Percentiles rank a stretch among this genome's conserved stretches.
These are phyloP conservation scores for Ormyrus rosae DNA, from an alignment of 2,888 invertebrate genomes.

Conservation along the genomic window DNA sequence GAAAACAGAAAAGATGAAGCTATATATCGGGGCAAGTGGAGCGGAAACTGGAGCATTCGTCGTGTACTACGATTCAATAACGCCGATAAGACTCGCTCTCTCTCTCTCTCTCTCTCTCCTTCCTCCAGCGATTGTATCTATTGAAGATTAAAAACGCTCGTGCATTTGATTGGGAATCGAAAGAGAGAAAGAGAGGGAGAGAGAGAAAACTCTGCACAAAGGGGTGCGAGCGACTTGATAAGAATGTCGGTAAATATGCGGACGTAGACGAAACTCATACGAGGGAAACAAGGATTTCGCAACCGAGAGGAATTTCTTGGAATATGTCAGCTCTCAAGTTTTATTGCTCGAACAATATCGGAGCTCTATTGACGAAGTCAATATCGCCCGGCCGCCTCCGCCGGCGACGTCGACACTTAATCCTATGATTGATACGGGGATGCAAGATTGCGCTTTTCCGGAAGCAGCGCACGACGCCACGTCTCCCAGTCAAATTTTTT, in stretches of 20 bases:
- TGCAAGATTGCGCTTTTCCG: constrained; percentile 52
- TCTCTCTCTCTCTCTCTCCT: constrained; percentile 5
- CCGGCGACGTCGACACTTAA: constrained; percentile 1
- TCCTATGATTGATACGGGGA: constrained; percentile 41
- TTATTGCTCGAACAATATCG: constrained; percentile 47
- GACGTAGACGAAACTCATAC: constrained; percentile 36
- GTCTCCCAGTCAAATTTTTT: no score
- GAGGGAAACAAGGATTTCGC: constrained; percentile 27
- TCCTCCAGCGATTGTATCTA: constrained; percentile 27
- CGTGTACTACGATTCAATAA: constrained; percentile 54
- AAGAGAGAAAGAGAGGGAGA: background rate
- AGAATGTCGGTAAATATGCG: constrained; percentile 55
- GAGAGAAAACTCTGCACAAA: background rate
- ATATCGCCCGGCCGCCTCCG: constrained; percentile 31
- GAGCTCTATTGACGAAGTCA: constrained; percentile 45
- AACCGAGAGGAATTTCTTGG: constrained; percentile 24
- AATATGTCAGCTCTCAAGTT: constrained; percentile 20
- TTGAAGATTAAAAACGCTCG: constrained; percentile 49
- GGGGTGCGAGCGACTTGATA: constrained; percentile 23
- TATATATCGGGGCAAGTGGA: constrained; percentile 19
- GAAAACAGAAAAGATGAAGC: constrained; percentile 42
- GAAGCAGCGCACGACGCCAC: no score
- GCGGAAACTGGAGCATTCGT: constrained; percentile 48
- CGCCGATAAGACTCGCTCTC: constrained; percentile 50
- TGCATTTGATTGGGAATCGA: constrained; percentile 41